Base-by-base conservation (phyloP, 2,888 invertebrate species). In the Globia sparganii region DNA sequence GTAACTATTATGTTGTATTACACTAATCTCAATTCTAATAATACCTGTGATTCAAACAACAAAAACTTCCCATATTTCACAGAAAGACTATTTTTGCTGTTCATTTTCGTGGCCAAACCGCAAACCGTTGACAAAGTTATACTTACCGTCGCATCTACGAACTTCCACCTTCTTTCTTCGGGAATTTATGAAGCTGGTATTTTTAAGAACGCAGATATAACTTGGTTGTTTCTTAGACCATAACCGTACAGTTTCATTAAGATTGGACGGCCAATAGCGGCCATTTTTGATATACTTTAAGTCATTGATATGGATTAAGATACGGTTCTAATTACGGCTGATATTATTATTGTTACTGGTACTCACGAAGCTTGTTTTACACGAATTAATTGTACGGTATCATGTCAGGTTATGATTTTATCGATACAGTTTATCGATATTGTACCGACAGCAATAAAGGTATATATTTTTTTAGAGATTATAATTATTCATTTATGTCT, bases 201-300 rank as follows among this genome's bases (percentile, higher is more conserved):
- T 80, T 88, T 69, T 13, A 13, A 11, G 56, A 72, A 40, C n/a
- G 87, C 81, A 88, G 37, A 65, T 56, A 21, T 79, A 84, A 78
- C 25, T 82, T 88, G 77, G 88, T 79, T 81, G 70, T 84, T 84
- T 72, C 76, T 28, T 70, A 84, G 86, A 89, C 89, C 90, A 85
- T 91, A 89, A 90, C 91, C 78, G 81, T 83, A 85, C 84, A 76
- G 86, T 90, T 90, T 90, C 86, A 89, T 91, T 89, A 84, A 84
- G 72, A 80, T 84, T 86, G 81, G 86, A 81, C 75, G 78, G 53
- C 77, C 75, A 86, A 86, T 86, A 78, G 84, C 78, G 61, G 72
- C 73, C 62, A 71, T 49, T 84, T 73, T 75, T 81, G 73, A 74
- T 77, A 80, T 76, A 79, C 49, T 85, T 79, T 72, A 71, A 87